Evolutionary conservation across 2,888 invertebrate species (phyloP).

Genomic region (Xylocampa areola): DNA sequence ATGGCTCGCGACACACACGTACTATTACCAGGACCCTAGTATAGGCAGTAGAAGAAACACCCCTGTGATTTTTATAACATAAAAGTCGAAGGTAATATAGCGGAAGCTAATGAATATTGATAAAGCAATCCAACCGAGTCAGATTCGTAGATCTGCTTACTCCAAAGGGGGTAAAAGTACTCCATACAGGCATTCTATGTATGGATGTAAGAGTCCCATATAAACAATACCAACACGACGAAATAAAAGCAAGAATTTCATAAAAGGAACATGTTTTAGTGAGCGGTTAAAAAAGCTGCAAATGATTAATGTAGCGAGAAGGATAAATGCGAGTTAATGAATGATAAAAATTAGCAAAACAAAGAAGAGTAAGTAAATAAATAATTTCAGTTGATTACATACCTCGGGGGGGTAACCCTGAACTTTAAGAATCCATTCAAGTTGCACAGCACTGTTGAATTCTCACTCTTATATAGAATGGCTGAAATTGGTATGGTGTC

Average conservation of each 20-base stretch:
- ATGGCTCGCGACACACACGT: too few species aligned
- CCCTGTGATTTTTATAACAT: too few species aligned
- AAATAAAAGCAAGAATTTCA: neutral
- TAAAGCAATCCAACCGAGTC: too few species aligned
- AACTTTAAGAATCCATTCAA: conserved; percentile 59
- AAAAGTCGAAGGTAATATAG: too few species aligned
- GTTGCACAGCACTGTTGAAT: conserved; percentile 24
- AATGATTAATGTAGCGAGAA: conserved; percentile 5
- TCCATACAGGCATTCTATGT: too few species aligned
- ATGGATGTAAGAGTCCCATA: too few species aligned
- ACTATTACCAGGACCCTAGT: too few species aligned
- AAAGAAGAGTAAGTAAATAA: conserved; percentile 14
- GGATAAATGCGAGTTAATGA: conserved; percentile 18
- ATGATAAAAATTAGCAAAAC: conserved; percentile 18
- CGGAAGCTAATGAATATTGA: too few species aligned
- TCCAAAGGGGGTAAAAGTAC: too few species aligned
- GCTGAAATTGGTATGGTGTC: conserved; percentile 23
- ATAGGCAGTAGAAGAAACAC: too few species aligned
- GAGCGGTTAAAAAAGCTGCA: conserved; percentile 20
- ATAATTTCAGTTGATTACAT: conserved; percentile 43
- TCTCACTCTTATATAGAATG: conserved; percentile 3
- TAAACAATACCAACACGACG: too few species aligned
- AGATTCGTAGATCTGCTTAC: too few species aligned
- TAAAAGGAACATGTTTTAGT: conserved; percentile 2
- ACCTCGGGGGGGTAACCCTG: conserved; percentile 82